Percentiles rank a stretch among this genome's conserved stretches.
Evolutionary conservation across 2,888 invertebrate species (phyloP).

Genomic region (Orthosia gracilis): DNA sequence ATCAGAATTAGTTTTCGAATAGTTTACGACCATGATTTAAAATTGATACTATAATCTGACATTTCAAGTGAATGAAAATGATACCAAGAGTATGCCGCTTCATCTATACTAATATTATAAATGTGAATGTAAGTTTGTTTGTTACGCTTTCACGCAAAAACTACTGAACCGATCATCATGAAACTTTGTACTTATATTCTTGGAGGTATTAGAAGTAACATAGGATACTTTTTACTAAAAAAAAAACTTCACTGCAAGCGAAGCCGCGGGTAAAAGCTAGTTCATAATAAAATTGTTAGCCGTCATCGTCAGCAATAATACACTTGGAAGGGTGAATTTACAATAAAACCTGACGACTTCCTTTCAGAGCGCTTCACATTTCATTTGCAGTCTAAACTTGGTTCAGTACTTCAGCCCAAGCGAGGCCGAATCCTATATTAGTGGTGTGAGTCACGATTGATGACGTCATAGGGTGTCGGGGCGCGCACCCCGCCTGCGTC

Average conservation of each 20-base stretch:
- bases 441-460: constrained; percentile 79
- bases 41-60: constrained; percentile 35
- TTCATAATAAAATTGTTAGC: constrained; percentile 30
- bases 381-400: constrained; percentile 64
- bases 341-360: constrained; percentile 68
- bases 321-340: constrained; percentile 62
- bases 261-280: too few species aligned
- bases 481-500: constrained; percentile 79
- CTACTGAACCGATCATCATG: too few species aligned
- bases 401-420: constrained; percentile 37
- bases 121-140: too few species aligned
- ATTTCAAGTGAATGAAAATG: constrained; percentile 18
- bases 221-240: too few species aligned
- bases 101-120: too few species aligned
- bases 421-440: constrained; percentile 75
- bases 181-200: too few species aligned
- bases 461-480: constrained; percentile 84
- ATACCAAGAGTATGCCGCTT: constrained; percentile 23
- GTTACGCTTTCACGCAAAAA: too few species aligned
- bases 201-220: too few species aligned
- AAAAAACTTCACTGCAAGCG: too few species aligned
- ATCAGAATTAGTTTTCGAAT: constrained; percentile 23
- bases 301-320: constrained; percentile 49
- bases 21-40: constrained; percentile 38
- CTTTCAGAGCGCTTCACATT: constrained; percentile 60